Conservation (phyloP, 2,888 invertebrate species). For the Plusia festucae region DNA sequence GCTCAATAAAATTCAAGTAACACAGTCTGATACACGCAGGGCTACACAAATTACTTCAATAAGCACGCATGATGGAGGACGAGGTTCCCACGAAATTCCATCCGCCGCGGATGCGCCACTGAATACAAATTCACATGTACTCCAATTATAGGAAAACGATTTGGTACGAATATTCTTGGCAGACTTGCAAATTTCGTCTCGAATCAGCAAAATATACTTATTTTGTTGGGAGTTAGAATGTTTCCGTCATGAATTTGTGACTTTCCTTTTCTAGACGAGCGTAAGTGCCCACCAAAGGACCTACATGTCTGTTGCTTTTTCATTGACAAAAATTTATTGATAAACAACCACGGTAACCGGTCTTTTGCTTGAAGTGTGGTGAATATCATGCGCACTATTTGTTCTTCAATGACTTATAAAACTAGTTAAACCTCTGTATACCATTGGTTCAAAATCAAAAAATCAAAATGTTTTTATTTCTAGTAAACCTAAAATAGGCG, state of each 20-base stretch:
- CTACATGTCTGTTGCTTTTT: slow-evolving; percentile 59
- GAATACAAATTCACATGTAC: slow-evolving; percentile 90
- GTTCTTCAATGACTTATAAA: slow-evolving; percentile 10
- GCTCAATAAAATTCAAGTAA: slow-evolving; percentile 68
- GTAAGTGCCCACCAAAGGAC: slow-evolving; percentile 66
- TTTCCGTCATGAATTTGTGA: slow-evolving; percentile 79
- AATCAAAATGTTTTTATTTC: too few species aligned
- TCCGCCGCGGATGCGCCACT: slow-evolving; percentile 87
- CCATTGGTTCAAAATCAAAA: background rate
- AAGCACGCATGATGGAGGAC: slow-evolving; percentile 88
- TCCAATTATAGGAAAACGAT: slow-evolving; percentile 90
- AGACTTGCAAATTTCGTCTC: slow-evolving; percentile 88
- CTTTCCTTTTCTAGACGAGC: slow-evolving; percentile 75
- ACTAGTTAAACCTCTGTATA: background rate
- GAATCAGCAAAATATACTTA: slow-evolving; percentile 89
- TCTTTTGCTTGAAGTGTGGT: too few species aligned
- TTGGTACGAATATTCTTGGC: slow-evolving; percentile 89
- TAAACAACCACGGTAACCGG: slow-evolving; percentile 43
- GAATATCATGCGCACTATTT: slow-evolving; percentile 22
- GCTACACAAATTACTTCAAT: slow-evolving; percentile 85
- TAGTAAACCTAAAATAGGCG: too few species aligned
- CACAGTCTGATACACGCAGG: slow-evolving; percentile 69
- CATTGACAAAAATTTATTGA: slow-evolving; percentile 53
- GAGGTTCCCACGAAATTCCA: slow-evolving; percentile 85
- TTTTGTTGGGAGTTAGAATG: slow-evolving; percentile 84